A percentile compares a stretch with the other conserved stretches of the same genome.
Evolutionary conservation across 2,113 vertebrate genomes (phyloP).

Genomic region (Anthoscopus minutus): DNA sequence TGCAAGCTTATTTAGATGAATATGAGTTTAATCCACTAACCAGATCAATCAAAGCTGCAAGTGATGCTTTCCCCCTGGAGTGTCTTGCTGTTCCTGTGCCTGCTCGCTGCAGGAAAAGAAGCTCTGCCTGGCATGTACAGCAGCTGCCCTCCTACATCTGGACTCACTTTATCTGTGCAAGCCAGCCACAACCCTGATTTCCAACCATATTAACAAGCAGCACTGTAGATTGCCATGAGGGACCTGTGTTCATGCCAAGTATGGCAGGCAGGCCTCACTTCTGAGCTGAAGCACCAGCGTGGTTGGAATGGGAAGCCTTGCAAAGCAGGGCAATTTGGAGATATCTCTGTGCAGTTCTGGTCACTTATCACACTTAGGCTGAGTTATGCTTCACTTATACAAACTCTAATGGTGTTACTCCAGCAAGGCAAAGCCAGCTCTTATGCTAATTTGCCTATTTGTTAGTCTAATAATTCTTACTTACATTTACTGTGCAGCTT

Average conservation of each 20-base stretch:
- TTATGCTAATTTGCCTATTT: constrained; percentile 23
- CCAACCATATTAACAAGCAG: neutral
- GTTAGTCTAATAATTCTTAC: constrained; percentile 31
- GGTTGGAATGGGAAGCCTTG: neutral
- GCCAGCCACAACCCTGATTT: neutral
- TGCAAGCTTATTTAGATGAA: neutral
- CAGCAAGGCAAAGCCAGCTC: neutral
- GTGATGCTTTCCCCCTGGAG: neutral
- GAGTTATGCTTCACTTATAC: constrained; percentile 10
- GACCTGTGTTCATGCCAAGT: neutral
- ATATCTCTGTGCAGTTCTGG: neutral
- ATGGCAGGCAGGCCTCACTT: neutral
- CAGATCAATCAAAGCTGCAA: constrained; percentile 28
- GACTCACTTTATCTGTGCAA: neutral
- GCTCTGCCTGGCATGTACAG: neutral
- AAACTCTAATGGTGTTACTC: neutral
- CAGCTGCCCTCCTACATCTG: neutral
- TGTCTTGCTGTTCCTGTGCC: neutral
- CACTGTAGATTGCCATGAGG: neutral
- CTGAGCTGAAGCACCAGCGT: neutral
- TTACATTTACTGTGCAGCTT: constrained; percentile 7
- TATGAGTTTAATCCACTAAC: constrained; percentile 25
- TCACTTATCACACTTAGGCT: neutral
- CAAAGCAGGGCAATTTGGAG: neutral
- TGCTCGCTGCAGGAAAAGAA: neutral